Evolutionary conservation across 2,888 invertebrate genomes (phyloP), one percentile per base, ranked within the genome.

Genomic region (Monopis laevigella): DNA sequence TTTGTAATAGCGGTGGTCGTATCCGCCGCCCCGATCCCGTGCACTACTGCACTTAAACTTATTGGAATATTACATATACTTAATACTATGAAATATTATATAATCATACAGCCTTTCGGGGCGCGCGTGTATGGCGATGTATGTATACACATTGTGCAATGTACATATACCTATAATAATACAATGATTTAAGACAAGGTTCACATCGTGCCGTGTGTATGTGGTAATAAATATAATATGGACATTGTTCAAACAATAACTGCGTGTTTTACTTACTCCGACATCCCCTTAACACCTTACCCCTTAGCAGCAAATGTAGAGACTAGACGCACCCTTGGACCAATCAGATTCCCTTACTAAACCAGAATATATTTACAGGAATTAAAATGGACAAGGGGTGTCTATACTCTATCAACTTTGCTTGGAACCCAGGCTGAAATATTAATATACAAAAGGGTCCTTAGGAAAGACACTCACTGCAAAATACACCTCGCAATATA

Each of bases 201-300:
- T 90, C 89, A 89, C 90, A 88, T 89, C 88, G 89, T 89, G 89
- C 89, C 89, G 89, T 89, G 89, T 89, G 89, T 89, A 89, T 89
- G 89, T 89, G 89, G 88, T 88, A 86, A 86, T 85, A 88, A 87
- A 88, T 88, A 88, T 88, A 88, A 88, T 88, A 88, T 88, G 89
- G 88, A 89, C 88, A 89, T 88, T 89, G 89, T 89, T 89, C 88
- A 89, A 88, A 87, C 85, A 86, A 84, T 78, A 74, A 84, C 63
- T 67, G 65, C 70, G 74, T 75, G 73, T 80, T 78, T 77, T 64
- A 80, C 78, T 78, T 77, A n/a, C 2, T 49, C 14, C 14, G 17
- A 30, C 18, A 30, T 18, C 16, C 21, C 13, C 35, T 39, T n/a
- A n/a, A n/a, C n/a, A n/a, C n/a, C n/a, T n/a, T n/a, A n/a, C n/a